Evolutionary conservation across 1,140 invertebrate genomes (phyloP), one percentile per base, ranked within the genome.

Genomic region (Zaprionus davidi): DNA sequence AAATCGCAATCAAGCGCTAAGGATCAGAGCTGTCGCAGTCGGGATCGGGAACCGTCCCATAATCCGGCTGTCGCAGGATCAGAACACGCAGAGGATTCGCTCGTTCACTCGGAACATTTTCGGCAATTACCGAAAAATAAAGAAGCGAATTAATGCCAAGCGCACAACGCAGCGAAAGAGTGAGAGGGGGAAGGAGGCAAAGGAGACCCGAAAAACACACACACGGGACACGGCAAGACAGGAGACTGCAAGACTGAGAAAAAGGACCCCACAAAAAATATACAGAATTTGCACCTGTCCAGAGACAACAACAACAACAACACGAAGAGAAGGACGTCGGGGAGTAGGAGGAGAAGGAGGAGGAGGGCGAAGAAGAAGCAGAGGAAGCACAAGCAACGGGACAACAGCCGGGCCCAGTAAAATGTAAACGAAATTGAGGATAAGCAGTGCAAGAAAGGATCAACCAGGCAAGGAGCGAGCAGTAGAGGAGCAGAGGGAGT

Each of bases 91-190:
- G 69, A 66, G 83, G 84, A 88, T 87, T 87, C 84, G 85, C 74
- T 88, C 85, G 71, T 81, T 83, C 83, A 71, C 13, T 80, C 49
- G 84, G 65, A 88, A 88, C 81, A 88, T 90, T 88, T 88, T 88
- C 85, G 85, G 84, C 85, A 88, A 88, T 88, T 88, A 88, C 85
- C 84, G 51, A 88, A 88, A 87, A 84, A 81, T 81, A 88, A 88
- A 88, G 84, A 87, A 87, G 67, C 80, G 80, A 87, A 83, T 88
- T 88, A 88, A 88, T 88, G 84, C 78, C 62, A 55, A 56, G 44
- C 66, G 46, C 20, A 65, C 59, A 63, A 60, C 20, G 11, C 26
- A 34, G 17, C 36, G 24, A 59, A 15, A 22, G 53, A 59, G 31
- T 44, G 31, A 12, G 7, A 58, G 31, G 34, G 13, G 6, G 26